Conservation (phyloP, 1,140 invertebrate species). For the Calephelis virginiensis region DNA sequence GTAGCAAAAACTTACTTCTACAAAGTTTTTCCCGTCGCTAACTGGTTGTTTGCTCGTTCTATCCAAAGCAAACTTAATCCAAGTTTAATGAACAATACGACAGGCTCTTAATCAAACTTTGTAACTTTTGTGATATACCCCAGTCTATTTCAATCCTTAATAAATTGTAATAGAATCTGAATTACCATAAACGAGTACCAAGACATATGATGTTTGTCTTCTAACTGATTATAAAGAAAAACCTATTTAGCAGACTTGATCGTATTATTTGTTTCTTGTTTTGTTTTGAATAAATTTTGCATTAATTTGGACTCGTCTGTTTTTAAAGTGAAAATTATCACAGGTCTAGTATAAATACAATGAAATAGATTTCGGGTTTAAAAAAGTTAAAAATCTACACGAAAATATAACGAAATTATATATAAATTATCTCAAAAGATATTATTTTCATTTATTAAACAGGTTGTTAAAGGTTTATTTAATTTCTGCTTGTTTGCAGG, state of each 20-base stretch:
- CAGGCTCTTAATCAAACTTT: constrained; percentile 80
- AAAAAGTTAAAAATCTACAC: no score
- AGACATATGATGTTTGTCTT: constrained; percentile 2
- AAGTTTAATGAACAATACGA: constrained; percentile 80
- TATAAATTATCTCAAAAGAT: no score
- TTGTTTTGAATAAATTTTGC: constrained; percentile 36
- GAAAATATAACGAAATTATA: no score
- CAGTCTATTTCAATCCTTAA: constrained; percentile 33
- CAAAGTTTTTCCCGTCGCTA: constrained; percentile 46
- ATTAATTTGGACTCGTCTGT: constrained; percentile 2
- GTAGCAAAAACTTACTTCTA: constrained; percentile 23
- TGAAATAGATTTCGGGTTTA: no score
- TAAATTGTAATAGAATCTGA: constrained; percentile 30
- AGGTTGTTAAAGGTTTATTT: no score
- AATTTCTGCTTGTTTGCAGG: no score
- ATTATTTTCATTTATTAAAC: no score
- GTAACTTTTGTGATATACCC: constrained; percentile 40
- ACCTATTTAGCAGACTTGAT: constrained; percentile 74
- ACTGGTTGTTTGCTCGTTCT: constrained; percentile 68
- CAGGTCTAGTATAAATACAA: no score
- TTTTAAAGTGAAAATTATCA: constrained; percentile 5
- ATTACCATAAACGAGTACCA: constrained; percentile 23
- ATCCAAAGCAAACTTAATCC: constrained; percentile 76
- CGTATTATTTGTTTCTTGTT: constrained; percentile 75
- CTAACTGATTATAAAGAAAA: constrained; percentile 38